Conservation (phyloP, 1,140 invertebrate species). For the Periplaneta americana region DNA sequence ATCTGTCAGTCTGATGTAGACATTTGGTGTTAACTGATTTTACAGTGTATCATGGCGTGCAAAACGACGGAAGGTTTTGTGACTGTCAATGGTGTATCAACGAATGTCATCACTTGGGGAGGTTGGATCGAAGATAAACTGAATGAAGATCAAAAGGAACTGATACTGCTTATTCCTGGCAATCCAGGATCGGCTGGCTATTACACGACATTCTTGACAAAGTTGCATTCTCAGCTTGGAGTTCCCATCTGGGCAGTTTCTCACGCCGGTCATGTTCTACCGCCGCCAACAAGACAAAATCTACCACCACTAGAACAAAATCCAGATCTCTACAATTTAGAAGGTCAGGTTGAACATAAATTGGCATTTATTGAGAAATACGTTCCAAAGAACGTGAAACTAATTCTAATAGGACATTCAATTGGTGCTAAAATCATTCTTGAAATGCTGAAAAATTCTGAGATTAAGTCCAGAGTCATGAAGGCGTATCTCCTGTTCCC, state of each 20-base stretch:
- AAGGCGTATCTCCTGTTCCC: conserved; percentile 73
- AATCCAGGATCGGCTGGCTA: conserved; percentile 66
- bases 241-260: conserved; percentile 68
- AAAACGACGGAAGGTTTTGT: conserved; percentile 49
- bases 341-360: conserved; percentile 79
- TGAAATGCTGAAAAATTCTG: conserved; percentile 58
- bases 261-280: conserved; percentile 52
- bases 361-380: conserved; percentile 65
- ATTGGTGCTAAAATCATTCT: conserved; percentile 75
- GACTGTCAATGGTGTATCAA: conserved; percentile 54
- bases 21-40: neutral
- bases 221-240: conserved; percentile 47
- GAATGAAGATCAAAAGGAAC: conserved; percentile 38
- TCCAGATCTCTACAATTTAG: conserved; percentile 54
- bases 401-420: conserved; percentile 79
- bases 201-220: conserved; percentile 63
- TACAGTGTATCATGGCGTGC: neutral
- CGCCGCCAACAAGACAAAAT: conserved; percentile 25
- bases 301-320: conserved; percentile 41
- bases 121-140: conserved; percentile 57
- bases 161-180: conserved; percentile 55
- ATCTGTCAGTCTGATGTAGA: neutral
- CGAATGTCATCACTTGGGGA: conserved; percentile 60
- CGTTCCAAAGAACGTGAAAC: conserved; percentile 55
- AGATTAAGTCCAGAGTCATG: conserved; percentile 40